A percentile compares a stretch with the other conserved stretches of the same genome.
phyloP scores from a whole-genome alignment of 2,113 vertebrate genomes.

The Lepisosteus oculatus region DNA sequence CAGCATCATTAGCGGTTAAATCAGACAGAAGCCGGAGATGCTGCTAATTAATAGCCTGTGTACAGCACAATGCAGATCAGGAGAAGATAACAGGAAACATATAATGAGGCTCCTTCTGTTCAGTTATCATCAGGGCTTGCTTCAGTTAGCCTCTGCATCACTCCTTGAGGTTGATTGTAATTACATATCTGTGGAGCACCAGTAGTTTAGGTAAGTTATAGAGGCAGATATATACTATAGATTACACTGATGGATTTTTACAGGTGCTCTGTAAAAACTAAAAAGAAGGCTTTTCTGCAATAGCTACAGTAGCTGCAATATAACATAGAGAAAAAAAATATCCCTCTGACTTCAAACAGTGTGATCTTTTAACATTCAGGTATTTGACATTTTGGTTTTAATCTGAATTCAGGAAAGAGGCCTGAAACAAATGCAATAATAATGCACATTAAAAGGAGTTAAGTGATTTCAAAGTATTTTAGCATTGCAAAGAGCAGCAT shows the following conservation, averaged over 20 bases:
- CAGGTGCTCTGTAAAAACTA: background rate
- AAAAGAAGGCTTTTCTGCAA: background rate
- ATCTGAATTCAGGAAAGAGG: no score
- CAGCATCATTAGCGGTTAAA: slow-evolving; percentile 40
- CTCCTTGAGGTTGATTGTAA: slow-evolving; percentile 54
- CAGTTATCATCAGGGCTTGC: slow-evolving; percentile 22
- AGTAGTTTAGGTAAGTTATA: slow-evolving; percentile 42
- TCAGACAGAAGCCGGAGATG: slow-evolving; percentile 27
- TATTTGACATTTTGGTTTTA: no score
- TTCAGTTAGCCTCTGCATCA: slow-evolving; percentile 12
- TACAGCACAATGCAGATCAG: slow-evolving; percentile 39
- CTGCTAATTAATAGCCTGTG: slow-evolving; percentile 40
- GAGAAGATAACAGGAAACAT: slow-evolving; percentile 35
- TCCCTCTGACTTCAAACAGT: no score
- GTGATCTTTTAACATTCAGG: no score
- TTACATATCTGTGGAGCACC: slow-evolving; percentile 53
- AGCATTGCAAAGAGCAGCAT: no score
- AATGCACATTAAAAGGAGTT: no score
- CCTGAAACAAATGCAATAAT: no score
- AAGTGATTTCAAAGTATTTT: no score
- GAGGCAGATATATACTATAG: slow-evolving; percentile 35
- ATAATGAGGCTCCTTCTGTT: slow-evolving; percentile 32
- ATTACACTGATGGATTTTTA: slow-evolving; percentile 27
- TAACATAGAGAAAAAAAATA: no score
- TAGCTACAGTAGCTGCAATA: no score